Base-by-base conservation (phyloP, 2,113 vertebrate genomes). In the Strix uralensis region DNA sequence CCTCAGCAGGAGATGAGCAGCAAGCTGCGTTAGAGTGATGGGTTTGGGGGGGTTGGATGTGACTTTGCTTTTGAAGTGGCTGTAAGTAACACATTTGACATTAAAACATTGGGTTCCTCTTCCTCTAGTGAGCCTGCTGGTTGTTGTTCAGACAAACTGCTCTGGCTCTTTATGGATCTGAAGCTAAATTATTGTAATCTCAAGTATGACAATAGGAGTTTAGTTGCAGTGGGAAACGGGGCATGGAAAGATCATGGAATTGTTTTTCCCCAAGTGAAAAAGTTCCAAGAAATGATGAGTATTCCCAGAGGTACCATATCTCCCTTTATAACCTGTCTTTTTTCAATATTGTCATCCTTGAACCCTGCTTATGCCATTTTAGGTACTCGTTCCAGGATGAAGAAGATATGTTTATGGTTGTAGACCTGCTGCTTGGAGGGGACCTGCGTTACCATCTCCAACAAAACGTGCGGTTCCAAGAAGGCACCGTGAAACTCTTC, bases 341-440 rank as follows among this genome's bases (percentile, higher is more conserved):
- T 67, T 63, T 58, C 40, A 29, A 0, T 40, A 30, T 16, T 49
- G 0, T 25, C 19, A 27, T 25, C 55, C 85, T 17, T 13, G 18
- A 81, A 5, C 30, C 18, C 2, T 2, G 16, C 47, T 40, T 74
- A 5, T 81, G 51, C 55, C 54, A 1, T 74, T 96, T 7, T 66
- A 99, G 99, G 99, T 99, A 99, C 97, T 99, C 99, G 0, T 99
- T 99, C 97, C 99, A 99, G 96, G 99, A 99, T 47, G 99, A 99
- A 42, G 99, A 99, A 95, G 99, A 99, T 79, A 99, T 99, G 99
- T 99, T 99, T 88, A 99, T 99, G 99, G 99, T 99, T 91, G 99
- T 99, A 2, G 99, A 99, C 95, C 94, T 99, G 75, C 98, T 99
- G 27, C 98, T 99, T 14, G 99, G 99, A 6, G 99, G 99, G 71